A percentile compares a stretch with the other conserved stretches of the same genome.
These are phyloP conservation scores for Microcaecilia unicolor DNA, from an alignment of 2,797 vertebrate genomes.

Conservation along the genomic window DNA sequence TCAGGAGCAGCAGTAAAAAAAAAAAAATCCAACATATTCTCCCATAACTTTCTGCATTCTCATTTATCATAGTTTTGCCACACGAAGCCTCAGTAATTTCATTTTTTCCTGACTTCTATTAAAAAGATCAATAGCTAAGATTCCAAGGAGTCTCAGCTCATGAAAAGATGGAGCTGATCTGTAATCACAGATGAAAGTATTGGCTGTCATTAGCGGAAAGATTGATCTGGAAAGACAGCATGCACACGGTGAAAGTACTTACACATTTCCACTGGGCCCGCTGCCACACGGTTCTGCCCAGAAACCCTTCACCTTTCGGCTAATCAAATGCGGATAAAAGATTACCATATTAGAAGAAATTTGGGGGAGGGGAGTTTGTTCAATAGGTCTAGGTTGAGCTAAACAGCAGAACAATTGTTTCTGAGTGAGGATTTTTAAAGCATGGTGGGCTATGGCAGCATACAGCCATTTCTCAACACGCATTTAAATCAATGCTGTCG, in stretches of 20 bases:
- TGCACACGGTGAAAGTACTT: conserved; percentile 44
- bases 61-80: conserved; percentile 70
- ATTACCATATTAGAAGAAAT: conserved; percentile 52
- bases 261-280: conserved; percentile 49
- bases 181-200: conserved; percentile 80
- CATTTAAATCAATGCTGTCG: conserved; percentile 12
- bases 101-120: conserved; percentile 84
- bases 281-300: conserved; percentile 36
- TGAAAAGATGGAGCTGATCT: conserved; percentile 66
- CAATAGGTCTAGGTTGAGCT: conserved; percentile 39
- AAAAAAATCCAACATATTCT: conserved; percentile 33
- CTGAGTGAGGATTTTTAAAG: conserved; percentile 43
- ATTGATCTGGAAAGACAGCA: conserved; percentile 61
- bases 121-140: conserved; percentile 77
- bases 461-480: conserved; percentile 16
- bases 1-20: conserved; percentile 41
- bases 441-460: conserved; percentile 23
- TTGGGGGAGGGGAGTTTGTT: conserved; percentile 35
- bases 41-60: conserved; percentile 59
- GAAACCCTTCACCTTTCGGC: conserved; percentile 56
- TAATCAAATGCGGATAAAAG: conserved; percentile 61
- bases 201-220: conserved; percentile 66
- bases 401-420: conserved; percentile 36
- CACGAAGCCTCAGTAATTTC: conserved; percentile 71
- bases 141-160: conserved; percentile 73